These are phyloP conservation scores for Enteromius unitaeniatus DNA, from an alignment of 2,797 vertebrate genomes.

Conservation along the genomic window DNA sequence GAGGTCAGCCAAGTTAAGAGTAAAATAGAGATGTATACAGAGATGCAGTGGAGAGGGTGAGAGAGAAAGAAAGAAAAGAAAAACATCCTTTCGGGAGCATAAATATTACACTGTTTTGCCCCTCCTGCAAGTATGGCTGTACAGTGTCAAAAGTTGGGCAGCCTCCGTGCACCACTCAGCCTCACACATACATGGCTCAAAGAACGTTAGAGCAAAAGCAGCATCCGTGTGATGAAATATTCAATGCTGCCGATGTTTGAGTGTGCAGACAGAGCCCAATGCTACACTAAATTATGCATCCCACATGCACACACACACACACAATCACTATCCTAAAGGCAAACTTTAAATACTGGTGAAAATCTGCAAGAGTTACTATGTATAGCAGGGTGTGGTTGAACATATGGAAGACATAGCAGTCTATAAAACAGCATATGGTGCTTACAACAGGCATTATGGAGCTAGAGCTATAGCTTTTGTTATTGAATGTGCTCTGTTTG, in stretches of 20 bases:
- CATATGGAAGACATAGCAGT: background rate
- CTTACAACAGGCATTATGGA: slow-evolving; percentile 4
- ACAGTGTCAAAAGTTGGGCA: slow-evolving; percentile 52
- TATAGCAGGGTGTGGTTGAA: slow-evolving; percentile 28
- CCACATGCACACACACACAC: slow-evolving; percentile 62
- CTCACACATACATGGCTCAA: slow-evolving; percentile 40
- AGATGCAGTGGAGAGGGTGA: background rate
- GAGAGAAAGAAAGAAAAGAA: background rate
- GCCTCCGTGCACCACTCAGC: slow-evolving; percentile 25
- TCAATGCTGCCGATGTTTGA: slow-evolving; percentile 77
- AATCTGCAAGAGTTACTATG: slow-evolving; percentile 13
- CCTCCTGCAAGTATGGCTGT: slow-evolving; percentile 50
- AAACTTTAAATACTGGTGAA: slow-evolving; percentile 17
- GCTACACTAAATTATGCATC: slow-evolving; percentile 80
- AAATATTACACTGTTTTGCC: slow-evolving; percentile 50
- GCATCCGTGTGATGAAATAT: slow-evolving; percentile 80
- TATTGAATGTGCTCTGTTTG: background rate
- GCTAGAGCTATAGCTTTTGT: background rate
- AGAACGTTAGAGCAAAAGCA: slow-evolving; percentile 68
- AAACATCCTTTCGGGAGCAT: slow-evolving; percentile 36
- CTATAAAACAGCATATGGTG: slow-evolving; percentile 25
- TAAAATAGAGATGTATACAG: background rate
- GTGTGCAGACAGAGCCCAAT: slow-evolving; percentile 71
- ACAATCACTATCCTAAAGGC: slow-evolving; percentile 58
- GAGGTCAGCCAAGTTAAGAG: background rate